Base-by-base conservation (phyloP, 2,888 invertebrate species). In the Epistrophe grossulariae region DNA sequence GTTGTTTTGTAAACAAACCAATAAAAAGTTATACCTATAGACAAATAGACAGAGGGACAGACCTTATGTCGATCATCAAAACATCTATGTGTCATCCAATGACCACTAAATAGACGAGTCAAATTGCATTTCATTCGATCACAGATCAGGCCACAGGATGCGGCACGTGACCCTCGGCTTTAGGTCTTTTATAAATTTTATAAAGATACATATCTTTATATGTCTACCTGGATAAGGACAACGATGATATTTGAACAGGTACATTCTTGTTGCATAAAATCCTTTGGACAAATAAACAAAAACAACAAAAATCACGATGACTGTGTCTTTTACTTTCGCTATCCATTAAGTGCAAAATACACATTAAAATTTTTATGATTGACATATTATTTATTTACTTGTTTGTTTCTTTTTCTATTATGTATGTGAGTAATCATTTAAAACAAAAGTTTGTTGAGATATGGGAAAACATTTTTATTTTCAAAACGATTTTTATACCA, bases 261-360 rank as follows among this genome's bases (percentile, higher is more conserved):
- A 55, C 17, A 52, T 31, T 60, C 15, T 19, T 71, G 79, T 87
- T 87, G 83, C 85, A 87, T 87, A 83, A 87, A 87, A 79, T 87
- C 83, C 82, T 87, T 79, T 79, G 31, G 50, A 38, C 78, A 68
- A 85, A 84, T 72, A 85, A 73, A 73, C 73, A 77, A 70, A 40
- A 38, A 40, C 31, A 70, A 55, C 40, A 52, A 38, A 9, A 38
- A 52, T 50, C 43, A 66, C 59, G 74, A 77, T 55, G 64, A 64
- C 43, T 72, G 48, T 73, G 19, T 78, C 72, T 72, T 78, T 68
- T 68, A 72, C 71, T 74, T 84, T 84, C 70, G 59, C 64, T 80
- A 59, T 81, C 35, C 60, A 60, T 72, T 57, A 68, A 85, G 81
- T 81, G 84, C 84, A 85, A 81, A 85, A 81, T 43, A 85, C 57